Evolutionary conservation across 2,888 invertebrate species (phyloP).

Genomic region (Trissolcus brochymenae): DNA sequence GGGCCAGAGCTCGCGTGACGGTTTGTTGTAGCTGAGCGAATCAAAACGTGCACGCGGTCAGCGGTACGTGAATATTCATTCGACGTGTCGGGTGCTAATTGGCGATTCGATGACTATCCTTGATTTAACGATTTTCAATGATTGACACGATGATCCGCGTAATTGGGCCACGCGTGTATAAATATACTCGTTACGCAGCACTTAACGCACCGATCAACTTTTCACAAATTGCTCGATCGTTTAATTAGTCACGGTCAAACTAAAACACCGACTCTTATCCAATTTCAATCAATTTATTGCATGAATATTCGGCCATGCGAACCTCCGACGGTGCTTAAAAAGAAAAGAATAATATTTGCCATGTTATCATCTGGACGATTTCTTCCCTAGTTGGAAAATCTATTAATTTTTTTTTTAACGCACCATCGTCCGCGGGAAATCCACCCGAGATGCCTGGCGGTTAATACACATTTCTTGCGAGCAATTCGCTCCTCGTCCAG

Average conservation of each 20-base stretch:
- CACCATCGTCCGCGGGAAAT: background rate
- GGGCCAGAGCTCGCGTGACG: conserved; percentile 66
- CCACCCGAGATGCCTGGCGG: conserved; percentile 5
- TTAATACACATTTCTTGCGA: conserved; percentile 14
- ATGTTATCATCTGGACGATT: background rate
- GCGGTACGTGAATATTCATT: conserved; percentile 72
- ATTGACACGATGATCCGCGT: conserved; percentile 61
- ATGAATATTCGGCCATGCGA: conserved; percentile 16
- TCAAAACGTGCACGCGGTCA: conserved; percentile 55
- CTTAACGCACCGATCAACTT: background rate
- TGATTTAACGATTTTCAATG: conserved; percentile 75
- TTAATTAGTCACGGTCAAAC: conserved; percentile 2
- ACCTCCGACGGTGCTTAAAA: conserved; percentile 5
- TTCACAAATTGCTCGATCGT: background rate
- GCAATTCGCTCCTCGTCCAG: conserved; percentile 32
- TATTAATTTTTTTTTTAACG: too few relatives aligned
- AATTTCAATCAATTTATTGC: conserved; percentile 14
- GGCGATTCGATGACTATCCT: conserved; percentile 74
- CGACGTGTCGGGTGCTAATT: conserved; percentile 69
- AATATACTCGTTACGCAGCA: conserved; percentile 22
- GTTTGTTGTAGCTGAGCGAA: conserved; percentile 64
- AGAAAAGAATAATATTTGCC: background rate
- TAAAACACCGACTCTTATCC: background rate
- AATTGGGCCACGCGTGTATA: conserved; percentile 37
- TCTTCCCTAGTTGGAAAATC: background rate